phyloP scores from a whole-genome alignment of 2,888 invertebrate genomes.

The Saturnia pavonia region DNA sequence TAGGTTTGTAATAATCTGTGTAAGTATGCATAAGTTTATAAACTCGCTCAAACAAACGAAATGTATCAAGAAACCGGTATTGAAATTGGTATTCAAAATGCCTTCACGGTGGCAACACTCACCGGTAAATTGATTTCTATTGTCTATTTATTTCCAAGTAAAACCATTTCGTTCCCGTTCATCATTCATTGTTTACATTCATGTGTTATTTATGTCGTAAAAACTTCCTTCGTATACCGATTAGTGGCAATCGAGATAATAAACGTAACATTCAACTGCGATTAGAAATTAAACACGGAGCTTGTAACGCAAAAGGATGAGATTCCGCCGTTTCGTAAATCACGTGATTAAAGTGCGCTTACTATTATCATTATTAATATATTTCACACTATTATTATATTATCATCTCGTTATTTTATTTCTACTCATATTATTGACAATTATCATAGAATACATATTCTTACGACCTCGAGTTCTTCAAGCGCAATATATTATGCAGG shows the following conservation, averaged over 20 bases:
- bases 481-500: too few relatives aligned
- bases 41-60: constrained; percentile 3
- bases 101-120: constrained; percentile 16
- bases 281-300: neutral
- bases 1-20: neutral
- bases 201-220: constrained; percentile 3
- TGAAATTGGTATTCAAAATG: constrained; percentile 14
- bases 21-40: constrained; percentile 2
- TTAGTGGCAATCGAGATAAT: constrained; percentile 4
- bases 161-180: constrained; percentile 13
- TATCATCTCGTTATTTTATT: too few relatives aligned
- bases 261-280: neutral
- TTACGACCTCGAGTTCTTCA: too few relatives aligned
- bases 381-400: too few relatives aligned
- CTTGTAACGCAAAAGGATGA: neutral
- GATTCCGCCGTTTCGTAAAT: neutral
- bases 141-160: constrained; percentile 13
- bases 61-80: constrained; percentile 10
- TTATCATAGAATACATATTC: too few relatives aligned
- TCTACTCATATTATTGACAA: too few relatives aligned
- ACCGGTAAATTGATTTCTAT: constrained; percentile 14
- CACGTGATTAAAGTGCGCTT: neutral
- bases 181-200: constrained; percentile 14
- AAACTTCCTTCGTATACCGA: constrained; percentile 8
- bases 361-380: too few relatives aligned